Conservation (phyloP, 2,888 invertebrate genomes). For the Apodemia zela region DNA sequence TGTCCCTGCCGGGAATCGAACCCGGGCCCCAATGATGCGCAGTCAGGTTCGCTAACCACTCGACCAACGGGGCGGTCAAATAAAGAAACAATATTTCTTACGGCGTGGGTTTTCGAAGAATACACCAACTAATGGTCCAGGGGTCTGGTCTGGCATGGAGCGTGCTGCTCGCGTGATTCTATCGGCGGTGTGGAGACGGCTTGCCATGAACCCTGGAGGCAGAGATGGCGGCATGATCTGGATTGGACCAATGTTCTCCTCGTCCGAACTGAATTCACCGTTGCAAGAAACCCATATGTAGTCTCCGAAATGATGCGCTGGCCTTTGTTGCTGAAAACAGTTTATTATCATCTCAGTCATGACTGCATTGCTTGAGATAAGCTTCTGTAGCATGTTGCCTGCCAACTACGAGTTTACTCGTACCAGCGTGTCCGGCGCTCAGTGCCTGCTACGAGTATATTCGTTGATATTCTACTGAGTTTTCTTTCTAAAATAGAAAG, state of each 20-base stretch:
- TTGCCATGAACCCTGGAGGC: conserved; percentile 73
- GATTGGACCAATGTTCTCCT: conserved; percentile 87
- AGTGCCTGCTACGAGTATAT: neutral
- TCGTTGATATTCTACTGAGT: neutral
- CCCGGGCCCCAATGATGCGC: too few species aligned
- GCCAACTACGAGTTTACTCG: too few species aligned
- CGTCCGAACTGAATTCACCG: conserved; percentile 88
- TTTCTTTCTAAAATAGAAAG: neutral
- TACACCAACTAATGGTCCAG: conserved; percentile 59
- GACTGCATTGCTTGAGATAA: neutral
- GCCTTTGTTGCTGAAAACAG: conserved; percentile 47
- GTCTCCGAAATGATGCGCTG: conserved; percentile 67
- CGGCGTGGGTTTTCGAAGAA: conserved; percentile 66
- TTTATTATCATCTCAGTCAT: neutral
- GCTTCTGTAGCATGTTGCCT: neutral
- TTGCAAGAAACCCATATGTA: conserved; percentile 91
- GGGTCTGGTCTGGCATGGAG: conserved; percentile 53
- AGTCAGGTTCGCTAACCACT: too few species aligned
- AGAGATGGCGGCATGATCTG: conserved; percentile 84
- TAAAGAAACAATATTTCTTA: conserved; percentile 37
- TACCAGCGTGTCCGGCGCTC: too few species aligned
- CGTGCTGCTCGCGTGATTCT: conserved; percentile 54
- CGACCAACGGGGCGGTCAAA: too few species aligned
- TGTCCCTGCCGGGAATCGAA: too few species aligned
- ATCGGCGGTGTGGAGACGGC: conserved; percentile 64